phyloP scores from a whole-genome alignment of 2,113 vertebrate species.

The Gadus macrocephalus region DNA sequence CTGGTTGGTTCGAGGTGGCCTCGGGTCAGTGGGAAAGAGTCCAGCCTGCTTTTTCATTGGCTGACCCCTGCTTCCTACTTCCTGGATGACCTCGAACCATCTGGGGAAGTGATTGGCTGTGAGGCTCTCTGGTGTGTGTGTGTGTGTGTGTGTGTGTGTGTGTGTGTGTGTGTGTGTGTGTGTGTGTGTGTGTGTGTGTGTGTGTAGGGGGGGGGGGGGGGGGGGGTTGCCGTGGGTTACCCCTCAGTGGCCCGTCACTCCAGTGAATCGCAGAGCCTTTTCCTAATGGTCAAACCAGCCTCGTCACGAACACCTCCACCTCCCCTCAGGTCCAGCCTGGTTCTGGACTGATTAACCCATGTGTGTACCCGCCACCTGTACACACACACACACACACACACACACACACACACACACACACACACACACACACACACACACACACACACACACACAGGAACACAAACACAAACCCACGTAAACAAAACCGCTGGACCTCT shows the following conservation, averaged over 20 bases:
- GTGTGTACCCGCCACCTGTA: too few relatives aligned
- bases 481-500: too few relatives aligned
- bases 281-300: constrained; percentile 85
- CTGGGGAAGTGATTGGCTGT: constrained; percentile 87
- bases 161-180: too few relatives aligned
- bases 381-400: too few relatives aligned
- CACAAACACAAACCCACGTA: too few relatives aligned
- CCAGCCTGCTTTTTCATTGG: constrained; percentile 66
- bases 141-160: too few relatives aligned
- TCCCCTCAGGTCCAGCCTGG: not conserved
- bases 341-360: not conserved
- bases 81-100: constrained; percentile 84
- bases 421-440: too few relatives aligned
- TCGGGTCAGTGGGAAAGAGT: constrained; percentile 58
- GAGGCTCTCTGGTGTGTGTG: constrained; percentile 35
- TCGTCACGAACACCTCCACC: constrained; percentile 50
- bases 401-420: too few relatives aligned
- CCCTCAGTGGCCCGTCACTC: constrained; percentile 75
- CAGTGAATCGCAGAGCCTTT: constrained; percentile 92
- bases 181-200: too few relatives aligned
- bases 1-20: not conserved
- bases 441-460: too few relatives aligned
- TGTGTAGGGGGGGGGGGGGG: too few relatives aligned
- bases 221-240: constrained; percentile 44
- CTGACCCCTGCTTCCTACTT: constrained; percentile 80